Conservation (phyloP, 2,888 invertebrate species). For the Ornithoptera alexandrae region DNA sequence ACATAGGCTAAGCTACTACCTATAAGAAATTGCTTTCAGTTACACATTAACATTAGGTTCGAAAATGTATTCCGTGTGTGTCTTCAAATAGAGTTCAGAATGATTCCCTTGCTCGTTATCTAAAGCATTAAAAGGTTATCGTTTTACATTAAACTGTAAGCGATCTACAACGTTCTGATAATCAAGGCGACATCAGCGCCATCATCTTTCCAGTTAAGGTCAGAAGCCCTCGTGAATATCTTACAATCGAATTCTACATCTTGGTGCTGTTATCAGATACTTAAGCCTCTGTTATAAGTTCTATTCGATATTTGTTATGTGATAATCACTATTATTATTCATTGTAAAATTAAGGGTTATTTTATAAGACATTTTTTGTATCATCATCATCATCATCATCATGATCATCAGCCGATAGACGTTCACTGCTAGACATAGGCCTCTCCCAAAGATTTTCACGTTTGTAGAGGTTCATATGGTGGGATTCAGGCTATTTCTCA, state of each 20-base stretch:
- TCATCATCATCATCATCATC: no score
- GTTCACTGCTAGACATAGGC: no score
- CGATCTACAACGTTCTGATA: slow-evolving; percentile 29
- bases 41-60: slow-evolving; percentile 11
- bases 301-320: not conserved
- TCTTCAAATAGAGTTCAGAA: slow-evolving; percentile 23
- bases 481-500: no score
- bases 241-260: slow-evolving; percentile 26
- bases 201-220: slow-evolving; percentile 26
- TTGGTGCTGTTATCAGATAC: slow-evolving; percentile 17
- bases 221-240: slow-evolving; percentile 27
- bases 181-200: slow-evolving; percentile 29
- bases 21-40: slow-evolving; percentile 7
- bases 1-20: not conserved
- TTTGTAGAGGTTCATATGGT: no score
- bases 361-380: no score
- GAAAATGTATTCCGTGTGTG: slow-evolving; percentile 8
- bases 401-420: no score
- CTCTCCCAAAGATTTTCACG: no score
- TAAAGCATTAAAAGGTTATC: slow-evolving; percentile 27
- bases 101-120: slow-evolving; percentile 18
- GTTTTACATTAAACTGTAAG: slow-evolving; percentile 30
- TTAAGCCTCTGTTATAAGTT: slow-evolving; percentile 7
- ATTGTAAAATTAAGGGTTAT: no score
- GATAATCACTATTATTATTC: not conserved